These are phyloP conservation scores for Gari tellinella DNA, from an alignment of 2,888 invertebrate species.

Conservation along the genomic window DNA sequence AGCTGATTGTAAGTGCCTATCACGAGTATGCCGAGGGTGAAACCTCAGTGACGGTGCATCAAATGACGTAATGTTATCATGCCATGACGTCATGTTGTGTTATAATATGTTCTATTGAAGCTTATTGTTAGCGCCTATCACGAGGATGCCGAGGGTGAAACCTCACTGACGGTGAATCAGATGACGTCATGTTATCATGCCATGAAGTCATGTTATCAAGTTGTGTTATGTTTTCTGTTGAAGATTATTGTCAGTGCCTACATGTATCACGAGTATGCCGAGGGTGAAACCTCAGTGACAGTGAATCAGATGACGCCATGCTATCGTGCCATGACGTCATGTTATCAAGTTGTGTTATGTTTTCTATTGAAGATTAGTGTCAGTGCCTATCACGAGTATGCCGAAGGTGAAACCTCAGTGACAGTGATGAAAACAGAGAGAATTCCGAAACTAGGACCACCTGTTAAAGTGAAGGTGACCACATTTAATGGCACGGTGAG, in stretches of 20 bases:
- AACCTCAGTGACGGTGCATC: slow-evolving; percentile 3
- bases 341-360: too few relatives aligned
- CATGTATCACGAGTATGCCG: slow-evolving; percentile 46
- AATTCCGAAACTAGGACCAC: slow-evolving; percentile 53
- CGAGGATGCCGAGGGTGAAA: slow-evolving; percentile 47
- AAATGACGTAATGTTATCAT: too few relatives aligned
- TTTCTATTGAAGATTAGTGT: slow-evolving; percentile 28
- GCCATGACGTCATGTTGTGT: too few relatives aligned
- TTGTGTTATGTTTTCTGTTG: background rate
- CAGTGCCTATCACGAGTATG: slow-evolving; percentile 53
- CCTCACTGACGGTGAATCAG: background rate
- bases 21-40: slow-evolving; percentile 52
- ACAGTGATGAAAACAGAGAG: slow-evolving; percentile 14
- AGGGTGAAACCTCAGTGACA: slow-evolving; percentile 33
- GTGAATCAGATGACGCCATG: too few relatives aligned
- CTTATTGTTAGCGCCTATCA: slow-evolving; percentile 54
- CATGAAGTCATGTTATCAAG: too few relatives aligned
- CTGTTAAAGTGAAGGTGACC: slow-evolving; percentile 50
- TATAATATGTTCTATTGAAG: slow-evolving; percentile 17
- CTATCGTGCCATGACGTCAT: too few relatives aligned
- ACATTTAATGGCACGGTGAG: slow-evolving; percentile 67
- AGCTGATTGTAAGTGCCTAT: slow-evolving; percentile 52
- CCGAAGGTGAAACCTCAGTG: slow-evolving; percentile 35
- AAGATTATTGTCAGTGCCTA: slow-evolving; percentile 53
- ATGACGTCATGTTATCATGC: too few relatives aligned